A percentile compares a stretch with the other conserved stretches of the same genome.
Conservation (phyloP, 1,140 invertebrate species). For the Rhysida immarginata region DNA sequence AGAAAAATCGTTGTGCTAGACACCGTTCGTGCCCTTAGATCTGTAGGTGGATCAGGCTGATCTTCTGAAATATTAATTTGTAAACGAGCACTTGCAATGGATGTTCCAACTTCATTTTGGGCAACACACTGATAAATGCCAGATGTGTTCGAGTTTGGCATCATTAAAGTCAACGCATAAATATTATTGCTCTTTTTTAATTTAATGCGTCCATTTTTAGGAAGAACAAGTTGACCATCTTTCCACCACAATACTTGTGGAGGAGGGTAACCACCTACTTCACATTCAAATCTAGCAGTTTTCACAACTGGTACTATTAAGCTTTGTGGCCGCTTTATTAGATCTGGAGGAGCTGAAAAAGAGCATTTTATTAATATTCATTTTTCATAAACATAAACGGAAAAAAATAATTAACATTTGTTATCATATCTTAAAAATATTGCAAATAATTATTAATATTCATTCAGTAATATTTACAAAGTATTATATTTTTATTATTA, state of each 20-base stretch:
- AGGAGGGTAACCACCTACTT: conserved; percentile 43
- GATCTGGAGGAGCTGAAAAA: conserved; percentile 36
- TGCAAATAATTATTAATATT: too few species aligned
- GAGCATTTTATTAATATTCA: too few species aligned
- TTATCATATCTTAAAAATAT: neutral
- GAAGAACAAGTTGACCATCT: conserved; percentile 24
- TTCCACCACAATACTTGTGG: conserved; percentile 51
- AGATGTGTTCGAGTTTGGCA: conserved; percentile 46
- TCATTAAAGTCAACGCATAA: conserved; percentile 43
- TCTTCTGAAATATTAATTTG: conserved; percentile 36
- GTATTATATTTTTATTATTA: too few species aligned
- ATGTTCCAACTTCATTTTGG: conserved; percentile 44
- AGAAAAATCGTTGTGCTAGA: conserved; percentile 40
- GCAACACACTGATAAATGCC: conserved; percentile 63
- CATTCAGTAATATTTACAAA: too few species aligned
- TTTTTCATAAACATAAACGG: conserved; percentile 9
- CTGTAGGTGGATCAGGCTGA: conserved; percentile 40
- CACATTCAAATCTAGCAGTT: conserved; percentile 52
- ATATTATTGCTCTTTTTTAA: conserved; percentile 27
- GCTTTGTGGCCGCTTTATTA: conserved; percentile 39
- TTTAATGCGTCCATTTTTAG: conserved; percentile 35
- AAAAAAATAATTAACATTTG: neutral
- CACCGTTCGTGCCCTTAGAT: conserved; percentile 36
- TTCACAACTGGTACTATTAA: conserved; percentile 43
- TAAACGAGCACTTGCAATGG: conserved; percentile 41